These are phyloP conservation scores for Limanda limanda DNA, from an alignment of 2,113 vertebrate genomes.

Conservation along the genomic window DNA sequence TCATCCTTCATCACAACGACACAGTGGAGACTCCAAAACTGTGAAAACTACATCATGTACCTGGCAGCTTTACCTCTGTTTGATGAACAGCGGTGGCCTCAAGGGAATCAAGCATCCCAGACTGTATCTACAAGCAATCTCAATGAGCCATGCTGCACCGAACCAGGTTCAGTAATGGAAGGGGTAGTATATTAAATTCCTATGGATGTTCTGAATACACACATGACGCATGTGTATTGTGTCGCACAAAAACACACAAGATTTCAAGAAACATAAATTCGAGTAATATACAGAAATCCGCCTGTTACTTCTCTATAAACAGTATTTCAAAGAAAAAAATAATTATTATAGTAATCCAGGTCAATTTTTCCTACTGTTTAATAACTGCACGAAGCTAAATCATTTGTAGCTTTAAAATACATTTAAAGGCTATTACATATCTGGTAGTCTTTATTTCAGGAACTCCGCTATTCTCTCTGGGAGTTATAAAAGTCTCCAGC, in stretches of 20 bases:
- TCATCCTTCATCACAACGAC: constrained; percentile 64
- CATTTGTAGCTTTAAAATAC: constrained; percentile 31
- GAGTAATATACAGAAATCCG: neutral
- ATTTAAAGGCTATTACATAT: constrained; percentile 42
- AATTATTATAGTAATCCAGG: neutral
- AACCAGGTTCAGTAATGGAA: neutral
- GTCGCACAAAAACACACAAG: neutral
- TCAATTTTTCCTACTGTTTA: constrained; percentile 14
- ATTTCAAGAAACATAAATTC: neutral
- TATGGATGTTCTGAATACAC: neutral
- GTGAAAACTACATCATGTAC: constrained; percentile 60
- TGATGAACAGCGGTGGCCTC: constrained; percentile 22
- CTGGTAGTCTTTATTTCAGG: constrained; percentile 39
- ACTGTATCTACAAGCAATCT: constrained; percentile 1
- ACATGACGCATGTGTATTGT: no score
- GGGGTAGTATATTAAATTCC: neutral
- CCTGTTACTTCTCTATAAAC: neutral
- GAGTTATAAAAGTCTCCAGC: constrained; percentile 42
- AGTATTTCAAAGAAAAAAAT: neutral
- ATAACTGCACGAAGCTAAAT: constrained; percentile 36
- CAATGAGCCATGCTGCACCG: constrained; percentile 5
- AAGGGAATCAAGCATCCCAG: constrained; percentile 6
- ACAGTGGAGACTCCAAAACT: constrained; percentile 59
- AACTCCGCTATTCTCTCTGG: constrained; percentile 39
- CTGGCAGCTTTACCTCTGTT: constrained; percentile 55